Conservation (phyloP, 2,113 vertebrate species). For the Halichoeres trimaculatus region DNA sequence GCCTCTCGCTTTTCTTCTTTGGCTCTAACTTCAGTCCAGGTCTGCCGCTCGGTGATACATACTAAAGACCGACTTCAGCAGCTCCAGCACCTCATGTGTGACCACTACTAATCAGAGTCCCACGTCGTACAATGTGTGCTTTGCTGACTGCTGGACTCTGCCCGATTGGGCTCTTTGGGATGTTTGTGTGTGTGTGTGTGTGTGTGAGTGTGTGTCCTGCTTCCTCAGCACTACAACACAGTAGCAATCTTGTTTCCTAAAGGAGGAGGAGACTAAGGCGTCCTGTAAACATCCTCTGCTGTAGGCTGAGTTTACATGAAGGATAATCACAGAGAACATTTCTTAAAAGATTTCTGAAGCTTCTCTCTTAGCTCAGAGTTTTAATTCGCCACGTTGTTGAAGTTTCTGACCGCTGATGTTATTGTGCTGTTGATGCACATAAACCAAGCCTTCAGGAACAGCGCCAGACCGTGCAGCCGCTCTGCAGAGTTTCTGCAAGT, state of each 20-base stretch:
- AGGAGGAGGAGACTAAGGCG: slow-evolving; percentile 11
- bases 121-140: slow-evolving; percentile 53
- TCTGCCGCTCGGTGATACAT: slow-evolving; percentile 73
- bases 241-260: slow-evolving; percentile 22
- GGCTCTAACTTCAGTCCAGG: slow-evolving; percentile 46
- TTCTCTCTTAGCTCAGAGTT: background rate
- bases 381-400: background rate
- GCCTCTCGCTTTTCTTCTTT: slow-evolving; percentile 34
- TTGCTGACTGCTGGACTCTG: slow-evolving; percentile 64
- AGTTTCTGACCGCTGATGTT: background rate
- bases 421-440: slow-evolving; percentile 3
- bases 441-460: background rate
- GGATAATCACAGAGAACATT: background rate
- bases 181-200: background rate
- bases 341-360: background rate
- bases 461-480: background rate
- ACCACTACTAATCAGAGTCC: slow-evolving; percentile 71
- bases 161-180: slow-evolving; percentile 25
- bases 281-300: slow-evolving; percentile 8
- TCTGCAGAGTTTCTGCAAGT: background rate
- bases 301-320: background rate
- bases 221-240: slow-evolving; percentile 51
- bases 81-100: slow-evolving; percentile 68
- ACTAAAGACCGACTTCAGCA: slow-evolving; percentile 73
- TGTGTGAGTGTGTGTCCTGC: slow-evolving; percentile 22